Evolutionary conservation across 2,888 invertebrate genomes (phyloP), one percentile per base, ranked within the genome.

Genomic region (Cheilosia vernalis): DNA sequence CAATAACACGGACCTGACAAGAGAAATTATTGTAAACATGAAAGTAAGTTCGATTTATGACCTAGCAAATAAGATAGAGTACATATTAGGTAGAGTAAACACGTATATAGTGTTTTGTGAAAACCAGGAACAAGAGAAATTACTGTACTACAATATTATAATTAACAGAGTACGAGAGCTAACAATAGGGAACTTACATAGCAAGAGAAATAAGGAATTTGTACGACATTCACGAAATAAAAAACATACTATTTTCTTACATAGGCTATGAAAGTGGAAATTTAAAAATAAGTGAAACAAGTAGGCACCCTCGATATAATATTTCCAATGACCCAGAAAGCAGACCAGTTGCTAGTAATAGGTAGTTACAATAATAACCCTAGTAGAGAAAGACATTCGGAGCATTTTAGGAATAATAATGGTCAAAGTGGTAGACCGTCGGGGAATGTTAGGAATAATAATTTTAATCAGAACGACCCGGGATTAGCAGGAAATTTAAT

Each of bases 181-280:
- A 27, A 27, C 49, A 10, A 21, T 49, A 49, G 49, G 49, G 10
- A 21, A 49, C 13, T 10, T n/a, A n/a, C n/a, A n/a, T 49, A 49
- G 49, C 49, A 10, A 2, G 53, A 27, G 53, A 53, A 27, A 24
- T n/a, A 27, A 15, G 27, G n/a, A 44, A 44, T 44, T 6, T 44
- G 6, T 44, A 44, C 6, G 27, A 53, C 3, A 33, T 56, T 19
- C 33, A 56, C 4, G 33, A 33, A 4, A n/a, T 42, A 42, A 42
- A 61, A 42, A 42, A 0, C 0, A 44, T 42, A 44, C 10, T 44
- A 21, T 61, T 6, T 21, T 61, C 61, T 2, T 42, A 61, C 17
- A 42, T 44, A 15, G 61, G 61, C 21, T 61, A 61, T 21, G 61
- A 61, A 15, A 19, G 24, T 13, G 44, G 61, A 24, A 61, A 61